These are phyloP conservation scores for Peromyscus melanophrys DNA, from an alignment of 2,797 vertebrate species.

Conservation along the genomic window DNA sequence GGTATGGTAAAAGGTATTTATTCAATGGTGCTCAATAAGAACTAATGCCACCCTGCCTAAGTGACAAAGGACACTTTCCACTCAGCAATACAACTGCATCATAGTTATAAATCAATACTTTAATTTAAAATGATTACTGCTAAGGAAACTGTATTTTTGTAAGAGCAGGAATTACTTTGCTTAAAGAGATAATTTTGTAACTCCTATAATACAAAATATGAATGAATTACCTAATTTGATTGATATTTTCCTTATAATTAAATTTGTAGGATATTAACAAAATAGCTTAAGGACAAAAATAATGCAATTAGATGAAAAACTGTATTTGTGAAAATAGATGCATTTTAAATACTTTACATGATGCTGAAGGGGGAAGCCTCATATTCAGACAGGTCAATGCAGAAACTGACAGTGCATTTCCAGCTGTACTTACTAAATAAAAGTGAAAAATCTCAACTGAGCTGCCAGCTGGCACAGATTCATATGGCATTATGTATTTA, in stretches of 20 bases:
- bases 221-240: conserved; percentile 48
- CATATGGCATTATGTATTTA: background rate
- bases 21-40: background rate
- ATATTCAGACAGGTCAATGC: background rate
- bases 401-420: conserved; percentile 38
- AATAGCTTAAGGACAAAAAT: conserved; percentile 44
- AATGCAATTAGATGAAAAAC: conserved; percentile 1
- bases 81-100: conserved; percentile 10
- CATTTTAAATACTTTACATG: conserved; percentile 31
- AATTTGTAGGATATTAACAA: conserved; percentile 16
- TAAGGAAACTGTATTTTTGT: conserved; percentile 56
- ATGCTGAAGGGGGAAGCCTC: background rate
- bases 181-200: conserved; percentile 10
- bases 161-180: conserved; percentile 47
- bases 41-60: background rate
- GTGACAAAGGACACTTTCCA: conserved; percentile 46
- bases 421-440: background rate
- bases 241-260: conserved; percentile 51
- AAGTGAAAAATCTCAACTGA: conserved; percentile 37
- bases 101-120: conserved; percentile 37
- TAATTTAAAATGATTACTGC: conserved; percentile 23
- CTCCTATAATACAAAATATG: conserved; percentile 47
- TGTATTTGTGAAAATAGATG: conserved; percentile 4
- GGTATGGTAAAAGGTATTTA: conserved; percentile 17
- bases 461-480: conserved; percentile 19